Conservation (phyloP, 2,888 invertebrate species). For the Drosophila nr. fundita region DNA sequence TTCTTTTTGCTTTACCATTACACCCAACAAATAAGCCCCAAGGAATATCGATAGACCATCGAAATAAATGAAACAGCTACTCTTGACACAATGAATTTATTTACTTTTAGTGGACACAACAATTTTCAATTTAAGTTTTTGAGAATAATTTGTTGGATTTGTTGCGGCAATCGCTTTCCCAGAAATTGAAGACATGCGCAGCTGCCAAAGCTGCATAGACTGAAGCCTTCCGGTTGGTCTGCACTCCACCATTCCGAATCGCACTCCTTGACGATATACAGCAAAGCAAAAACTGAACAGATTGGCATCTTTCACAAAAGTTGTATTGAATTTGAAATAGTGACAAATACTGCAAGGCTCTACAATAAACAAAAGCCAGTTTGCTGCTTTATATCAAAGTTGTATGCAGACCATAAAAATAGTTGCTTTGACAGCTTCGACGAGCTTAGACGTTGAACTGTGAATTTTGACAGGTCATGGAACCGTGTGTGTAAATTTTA, state of each 20-base stretch:
- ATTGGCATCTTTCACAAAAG: slow-evolving; percentile 41
- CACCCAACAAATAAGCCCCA: neutral
- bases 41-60: neutral
- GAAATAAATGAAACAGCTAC: neutral
- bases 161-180: neutral
- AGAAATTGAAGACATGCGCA: neutral
- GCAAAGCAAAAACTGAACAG: slow-evolving; percentile 55
- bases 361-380: neutral
- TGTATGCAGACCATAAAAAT: neutral
- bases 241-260: neutral
- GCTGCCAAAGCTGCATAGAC: neutral
- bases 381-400: neutral
- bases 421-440: neutral
- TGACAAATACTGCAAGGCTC: slow-evolving; percentile 23
- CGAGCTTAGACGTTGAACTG: neutral
- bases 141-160: neutral
- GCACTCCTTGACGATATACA: slow-evolving; percentile 46
- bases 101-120: neutral
- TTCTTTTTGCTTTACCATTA: neutral
- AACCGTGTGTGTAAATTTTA: neutral
- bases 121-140: neutral
- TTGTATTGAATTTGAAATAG: slow-evolving; percentile 5
- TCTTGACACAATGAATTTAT: neutral
- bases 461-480: neutral
- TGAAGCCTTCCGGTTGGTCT: neutral